These are phyloP conservation scores for Valencia hispanica DNA, from an alignment of 2,797 vertebrate genomes.

Conservation along the genomic window DNA sequence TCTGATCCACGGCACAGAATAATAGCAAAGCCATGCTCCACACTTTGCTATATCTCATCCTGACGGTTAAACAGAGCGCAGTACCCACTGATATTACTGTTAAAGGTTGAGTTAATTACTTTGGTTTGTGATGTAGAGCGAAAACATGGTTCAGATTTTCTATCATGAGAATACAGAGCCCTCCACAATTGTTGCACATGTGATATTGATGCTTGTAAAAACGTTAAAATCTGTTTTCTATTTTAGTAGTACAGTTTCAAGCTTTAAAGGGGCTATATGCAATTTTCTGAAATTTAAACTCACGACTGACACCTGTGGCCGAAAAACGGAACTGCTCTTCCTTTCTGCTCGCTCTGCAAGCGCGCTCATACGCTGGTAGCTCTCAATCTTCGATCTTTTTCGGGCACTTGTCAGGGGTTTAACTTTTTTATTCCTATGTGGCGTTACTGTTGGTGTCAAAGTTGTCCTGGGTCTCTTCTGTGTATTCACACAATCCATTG, in stretches of 20 bases:
- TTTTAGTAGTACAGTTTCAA: neutral
- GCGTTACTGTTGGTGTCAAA: too few relatives aligned
- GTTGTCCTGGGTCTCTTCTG: too few relatives aligned
- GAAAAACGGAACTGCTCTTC: too few relatives aligned
- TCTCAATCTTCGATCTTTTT: too few relatives aligned
- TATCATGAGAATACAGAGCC: constrained; percentile 26
- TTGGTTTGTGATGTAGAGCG: constrained; percentile 33
- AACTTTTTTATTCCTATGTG: too few relatives aligned
- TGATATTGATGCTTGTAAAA: neutral
- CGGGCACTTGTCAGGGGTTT: too few relatives aligned
- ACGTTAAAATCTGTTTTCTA: neutral
- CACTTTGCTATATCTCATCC: constrained; percentile 22
- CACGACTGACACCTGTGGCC: too few relatives aligned
- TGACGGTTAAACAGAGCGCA: constrained; percentile 13
- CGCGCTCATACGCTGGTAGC: too few relatives aligned
- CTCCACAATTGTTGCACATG: neutral
- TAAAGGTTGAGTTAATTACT: constrained; percentile 41
- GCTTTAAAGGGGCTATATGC: too few relatives aligned
- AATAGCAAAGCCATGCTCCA: constrained; percentile 10
- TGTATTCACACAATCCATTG: too few relatives aligned
- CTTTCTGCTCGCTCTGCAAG: too few relatives aligned
- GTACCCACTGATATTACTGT: constrained; percentile 20
- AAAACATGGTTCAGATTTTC: constrained; percentile 21
- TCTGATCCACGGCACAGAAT: constrained; percentile 20
- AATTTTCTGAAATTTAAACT: too few relatives aligned